A percentile compares a stretch with the other conserved stretches of the same genome.
These are phyloP conservation scores for Mastomys coucha DNA, from an alignment of 2,113 vertebrate species.

Conservation along the genomic window DNA sequence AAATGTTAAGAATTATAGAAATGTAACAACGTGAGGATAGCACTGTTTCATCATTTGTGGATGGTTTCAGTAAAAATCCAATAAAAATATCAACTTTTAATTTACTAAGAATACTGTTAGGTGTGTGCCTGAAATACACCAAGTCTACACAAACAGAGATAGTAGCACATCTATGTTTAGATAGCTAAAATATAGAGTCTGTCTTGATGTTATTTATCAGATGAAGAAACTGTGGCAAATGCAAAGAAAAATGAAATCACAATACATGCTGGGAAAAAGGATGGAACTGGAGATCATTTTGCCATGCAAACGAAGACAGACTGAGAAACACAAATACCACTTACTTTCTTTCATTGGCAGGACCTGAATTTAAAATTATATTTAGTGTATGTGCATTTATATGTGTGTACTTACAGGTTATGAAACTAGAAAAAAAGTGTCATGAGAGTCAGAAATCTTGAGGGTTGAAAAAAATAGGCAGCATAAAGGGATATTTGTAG, in stretches of 20 bases:
- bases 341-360: not conserved
- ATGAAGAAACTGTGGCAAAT: not conserved
- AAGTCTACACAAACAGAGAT: not conserved
- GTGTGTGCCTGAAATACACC: too few species aligned
- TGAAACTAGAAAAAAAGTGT: not conserved
- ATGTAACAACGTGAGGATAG: not conserved
- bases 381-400: not conserved
- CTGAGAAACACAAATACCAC: not conserved
- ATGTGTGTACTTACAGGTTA: not conserved
- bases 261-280: not conserved
- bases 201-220: not conserved
- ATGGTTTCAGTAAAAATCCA: not conserved
- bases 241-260: not conserved
- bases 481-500: not conserved
- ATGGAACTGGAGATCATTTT: not conserved
- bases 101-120: not conserved
- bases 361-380: not conserved
- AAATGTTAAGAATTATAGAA: not conserved
- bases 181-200: not conserved
- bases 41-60: not conserved
- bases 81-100: conserved; percentile 37
- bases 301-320: not conserved
- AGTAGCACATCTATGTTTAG: not conserved
- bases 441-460: not conserved
- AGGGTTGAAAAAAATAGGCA: not conserved